Base-by-base conservation (phyloP, 2,888 invertebrate genomes). In the Uropetala carovei region DNA sequence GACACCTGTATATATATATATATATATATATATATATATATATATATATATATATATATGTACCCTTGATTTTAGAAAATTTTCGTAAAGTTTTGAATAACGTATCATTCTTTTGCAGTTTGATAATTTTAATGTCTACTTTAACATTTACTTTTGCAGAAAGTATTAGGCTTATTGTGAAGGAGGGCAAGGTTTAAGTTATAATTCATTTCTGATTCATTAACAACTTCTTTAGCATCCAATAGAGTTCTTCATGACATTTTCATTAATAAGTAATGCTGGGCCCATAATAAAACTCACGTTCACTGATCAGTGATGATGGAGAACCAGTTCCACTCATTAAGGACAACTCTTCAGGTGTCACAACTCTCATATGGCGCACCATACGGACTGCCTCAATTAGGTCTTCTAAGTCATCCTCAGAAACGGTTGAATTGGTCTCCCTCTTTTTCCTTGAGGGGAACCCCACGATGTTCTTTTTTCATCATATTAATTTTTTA, bases 281-380 rank as follows among this genome's bases (percentile, higher is more conserved):
- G 5, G 43, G 43, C 13, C 13, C 75, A 9, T 27, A 27, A 58
- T 22, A 5, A n/a, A 3, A 43, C 93, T 92, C 60, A 93, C 93
- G 92, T 57, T 92, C 82, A 14, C 86, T 92, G 43, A 93, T 60
- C n/a, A 92, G 92, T 27, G 92, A 85, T 57, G 92, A 59, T 10
- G 93, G 92, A 7, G 22, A 89, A 14, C 93, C 89, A 86, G 91
- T 93, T 16, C 93, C 93, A 10, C 93, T 92, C 13, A 92, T 93
- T 22, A 93, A 92, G 92, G 95, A 95, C 91, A 97, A 94, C 93
- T 97, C 97, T 94, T 97, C 97, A 1, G 97, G 96, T 93, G 97
- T 96, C 57, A 97, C 96, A 4, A 97, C 97, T 93, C 96, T 96
- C 92, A 97, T 95, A 85, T 96, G 96, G 94, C 97, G 97, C 27